These are phyloP conservation scores for Chrysina gloriosa DNA, from an alignment of 2,888 invertebrate species.

Conservation along the genomic window DNA sequence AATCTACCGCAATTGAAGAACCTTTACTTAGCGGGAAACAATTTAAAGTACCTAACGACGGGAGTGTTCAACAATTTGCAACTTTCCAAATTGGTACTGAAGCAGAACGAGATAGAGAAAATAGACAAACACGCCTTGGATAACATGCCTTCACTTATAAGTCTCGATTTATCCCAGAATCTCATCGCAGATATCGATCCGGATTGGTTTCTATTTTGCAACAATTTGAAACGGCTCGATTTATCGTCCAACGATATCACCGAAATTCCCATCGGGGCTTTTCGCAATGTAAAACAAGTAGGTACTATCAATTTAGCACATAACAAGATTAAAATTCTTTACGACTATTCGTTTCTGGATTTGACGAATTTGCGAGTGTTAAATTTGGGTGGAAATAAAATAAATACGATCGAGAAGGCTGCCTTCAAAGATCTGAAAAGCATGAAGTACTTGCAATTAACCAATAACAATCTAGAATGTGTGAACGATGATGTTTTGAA, in stretches of 20 bases:
- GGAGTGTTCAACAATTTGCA: slow-evolving; percentile 8
- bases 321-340: not conserved
- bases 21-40: not conserved
- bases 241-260: slow-evolving; percentile 15
- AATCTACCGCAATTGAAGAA: slow-evolving; percentile 1
- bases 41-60: not conserved
- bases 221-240: not conserved
- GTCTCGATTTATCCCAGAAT: slow-evolving; percentile 11
- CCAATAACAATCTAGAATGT: slow-evolving; percentile 6
- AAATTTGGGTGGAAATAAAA: not conserved
- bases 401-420: not conserved
- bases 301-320: not conserved
- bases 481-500: slow-evolving; percentile 1
- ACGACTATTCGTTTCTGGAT: not conserved
- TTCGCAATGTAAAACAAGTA: not conserved
- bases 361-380: not conserved
- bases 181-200: slow-evolving; percentile 6
- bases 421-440: not conserved
- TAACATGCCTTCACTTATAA: not conserved
- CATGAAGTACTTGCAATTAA: slow-evolving; percentile 8
- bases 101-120: not conserved
- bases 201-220: slow-evolving; percentile 2
- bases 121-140: slow-evolving; percentile 3
- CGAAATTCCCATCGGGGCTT: not conserved
- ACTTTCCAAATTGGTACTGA: not conserved